Base-by-base conservation (phyloP, 2,797 vertebrate species). In the Anas bernieri region DNA sequence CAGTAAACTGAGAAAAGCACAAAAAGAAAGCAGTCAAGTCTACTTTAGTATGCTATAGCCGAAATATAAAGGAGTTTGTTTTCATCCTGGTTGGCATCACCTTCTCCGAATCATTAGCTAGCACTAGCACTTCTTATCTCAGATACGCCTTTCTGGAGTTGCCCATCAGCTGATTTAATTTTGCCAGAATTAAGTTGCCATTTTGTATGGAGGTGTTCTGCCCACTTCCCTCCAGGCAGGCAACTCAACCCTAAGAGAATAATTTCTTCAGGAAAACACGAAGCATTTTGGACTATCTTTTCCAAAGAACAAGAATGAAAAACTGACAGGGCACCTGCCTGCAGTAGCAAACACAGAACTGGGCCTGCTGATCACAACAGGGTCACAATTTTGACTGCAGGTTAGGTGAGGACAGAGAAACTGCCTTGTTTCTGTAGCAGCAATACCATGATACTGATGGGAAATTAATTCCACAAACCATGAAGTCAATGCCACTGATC, bases 401-500 rank as follows among this genome's bases (percentile, higher is more conserved):
- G 11, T 20, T 67, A 61, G 68, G 35, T 87, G n/a, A 37, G 37
- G 37, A 45, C 11, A 89, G 87, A 74, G 56, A 78, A 61, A 50
- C 54, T 83, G 52, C 43, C 39, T 22, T 15, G 5, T 7, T 41
- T 54, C 82, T 55, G 73, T 0, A 81, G 73, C 74, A 64, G 55
- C 62, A 64, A 35, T 13, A 75, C 13, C 17, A 13, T 9, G 4
- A 50, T 15, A 39, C 16, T 25, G 69, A 75, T 6, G 28, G 43
- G 26, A 23, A 50, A 69, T 4, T 55, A 39, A 43, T 2, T 17
- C 46, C 35, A 4, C 61, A 25, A 66, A 78, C 68, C 52, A 70
- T 0, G 0, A 30, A 72, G 68, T n/a, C 85, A 81, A 10, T 0
- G 0, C 20, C 79, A 69, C 41, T 30, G 33, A 74, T 20, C 48